Evolutionary conservation across 2,888 invertebrate species (phyloP).

Genomic region (Drosophila mimetica): DNA sequence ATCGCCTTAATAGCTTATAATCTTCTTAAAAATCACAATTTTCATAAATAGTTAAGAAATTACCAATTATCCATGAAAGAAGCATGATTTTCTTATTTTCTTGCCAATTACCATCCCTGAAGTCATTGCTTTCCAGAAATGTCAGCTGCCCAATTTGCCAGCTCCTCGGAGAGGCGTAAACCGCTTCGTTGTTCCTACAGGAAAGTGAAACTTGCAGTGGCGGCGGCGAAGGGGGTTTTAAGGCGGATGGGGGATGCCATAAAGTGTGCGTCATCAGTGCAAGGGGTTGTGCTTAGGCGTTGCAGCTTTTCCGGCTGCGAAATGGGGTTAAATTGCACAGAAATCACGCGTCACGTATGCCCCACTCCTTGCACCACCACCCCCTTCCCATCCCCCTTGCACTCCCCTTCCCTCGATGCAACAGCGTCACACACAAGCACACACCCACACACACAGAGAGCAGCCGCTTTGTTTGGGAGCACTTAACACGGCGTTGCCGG

Average conservation of each 20-base stretch:
- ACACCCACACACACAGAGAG: constrained; percentile 5
- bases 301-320: constrained; percentile 52
- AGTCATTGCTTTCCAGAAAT: too few species aligned
- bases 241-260: not conserved
- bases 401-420: not conserved
- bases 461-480: constrained; percentile 72
- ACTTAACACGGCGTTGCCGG: constrained; percentile 78
- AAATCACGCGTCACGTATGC: constrained; percentile 61
- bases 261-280: constrained; percentile 30
- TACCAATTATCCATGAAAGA: too few species aligned
- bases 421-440: constrained; percentile 8
- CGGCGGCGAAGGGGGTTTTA: not conserved
- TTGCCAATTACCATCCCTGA: too few species aligned
- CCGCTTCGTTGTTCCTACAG: constrained; percentile 1
- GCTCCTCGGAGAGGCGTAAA: constrained; percentile 33
- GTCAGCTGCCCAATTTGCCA: constrained; percentile 35
- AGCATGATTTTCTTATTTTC: too few species aligned
- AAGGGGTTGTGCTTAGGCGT: constrained; percentile 37
- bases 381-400: not conserved
- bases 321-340: constrained; percentile 81
- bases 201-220: constrained; percentile 7
- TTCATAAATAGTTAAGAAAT: too few species aligned
- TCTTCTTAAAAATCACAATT: too few species aligned
- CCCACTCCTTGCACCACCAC: not conserved
- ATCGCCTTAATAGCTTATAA: too few species aligned